Conservation (phyloP, 2,888 invertebrate genomes). For the Athrips mouffetella region DNA sequence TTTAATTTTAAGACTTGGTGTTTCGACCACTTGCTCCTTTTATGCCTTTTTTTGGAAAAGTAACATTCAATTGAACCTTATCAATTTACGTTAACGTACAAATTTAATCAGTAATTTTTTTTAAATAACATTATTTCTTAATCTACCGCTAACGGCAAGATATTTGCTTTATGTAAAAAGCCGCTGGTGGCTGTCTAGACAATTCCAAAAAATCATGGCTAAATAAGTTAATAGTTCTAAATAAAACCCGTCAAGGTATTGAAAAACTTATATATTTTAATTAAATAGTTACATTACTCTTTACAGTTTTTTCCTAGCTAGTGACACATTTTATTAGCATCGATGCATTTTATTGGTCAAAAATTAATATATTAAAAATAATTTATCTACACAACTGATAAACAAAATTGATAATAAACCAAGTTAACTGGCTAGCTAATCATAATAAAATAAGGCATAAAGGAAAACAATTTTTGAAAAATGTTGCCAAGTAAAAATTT, state of each 20-base stretch:
- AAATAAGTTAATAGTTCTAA: slow-evolving; percentile 15
- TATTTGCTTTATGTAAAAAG: too few species aligned
- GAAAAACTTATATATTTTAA: slow-evolving; percentile 77
- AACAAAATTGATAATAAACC: slow-evolving; percentile 54
- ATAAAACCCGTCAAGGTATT: slow-evolving; percentile 42
- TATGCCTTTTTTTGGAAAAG: too few species aligned
- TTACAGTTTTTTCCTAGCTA: slow-evolving; percentile 76
- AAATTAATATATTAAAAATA: slow-evolving; percentile 70
- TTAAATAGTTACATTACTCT: slow-evolving; percentile 78
- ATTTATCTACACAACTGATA: slow-evolving; percentile 71
- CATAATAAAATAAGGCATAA: slow-evolving; percentile 42
- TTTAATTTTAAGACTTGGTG: too few species aligned
- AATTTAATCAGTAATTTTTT: too few species aligned
- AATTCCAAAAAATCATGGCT: too few species aligned
- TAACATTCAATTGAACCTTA: too few species aligned
- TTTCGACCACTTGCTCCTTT: too few species aligned
- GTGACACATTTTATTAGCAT: slow-evolving; percentile 66
- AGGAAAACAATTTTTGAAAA: slow-evolving; percentile 24
- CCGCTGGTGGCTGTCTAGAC: too few species aligned
- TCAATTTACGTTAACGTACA: too few species aligned
- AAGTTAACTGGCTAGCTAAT: slow-evolving; percentile 53
- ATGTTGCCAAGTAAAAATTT: slow-evolving; percentile 46
- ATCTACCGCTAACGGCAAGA: too few species aligned
- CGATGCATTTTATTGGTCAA: slow-evolving; percentile 74
- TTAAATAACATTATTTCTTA: too few species aligned